These are phyloP conservation scores for Diadema setosum DNA, from an alignment of 35 echinoderm and acorn worm genomes.

Conservation along the genomic window DNA sequence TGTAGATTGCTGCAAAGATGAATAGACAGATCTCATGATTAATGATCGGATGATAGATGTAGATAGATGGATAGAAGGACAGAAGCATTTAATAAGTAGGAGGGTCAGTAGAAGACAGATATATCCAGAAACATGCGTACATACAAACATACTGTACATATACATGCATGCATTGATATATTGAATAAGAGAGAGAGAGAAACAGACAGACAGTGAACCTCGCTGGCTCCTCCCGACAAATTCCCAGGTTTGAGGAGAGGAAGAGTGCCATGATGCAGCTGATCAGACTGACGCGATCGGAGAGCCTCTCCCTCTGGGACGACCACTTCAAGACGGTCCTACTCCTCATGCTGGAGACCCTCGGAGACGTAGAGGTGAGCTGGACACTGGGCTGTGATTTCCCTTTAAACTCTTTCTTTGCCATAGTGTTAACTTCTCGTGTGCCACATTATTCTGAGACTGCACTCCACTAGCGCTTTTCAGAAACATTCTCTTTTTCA, in stretches of 20 bases:
- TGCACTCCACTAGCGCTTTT: no score
- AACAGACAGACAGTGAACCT: no score
- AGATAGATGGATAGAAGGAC: no score
- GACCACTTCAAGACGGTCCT: slow-evolving; percentile 96
- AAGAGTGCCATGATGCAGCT: slow-evolving; percentile 86
- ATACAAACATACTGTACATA: background rate
- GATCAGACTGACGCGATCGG: slow-evolving; percentile 71
- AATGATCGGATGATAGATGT: no score
- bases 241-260: slow-evolving; percentile 88
- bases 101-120: no score
- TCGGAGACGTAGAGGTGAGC: slow-evolving; percentile 88
- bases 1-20: no score
- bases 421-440: background rate
- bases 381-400: background rate
- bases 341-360: slow-evolving; percentile 85
- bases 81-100: no score
- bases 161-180: background rate
- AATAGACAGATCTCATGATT: no score
- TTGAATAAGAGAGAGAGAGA: no score
- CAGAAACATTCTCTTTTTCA: no score
- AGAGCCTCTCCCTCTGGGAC: slow-evolving; percentile 77
- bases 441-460: no score
- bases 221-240: background rate
- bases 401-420: background rate
- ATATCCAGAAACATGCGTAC: no score